These are phyloP conservation scores for Embidobia sp. DNA, from an alignment of 2,888 invertebrate genomes.

Conservation along the genomic window DNA sequence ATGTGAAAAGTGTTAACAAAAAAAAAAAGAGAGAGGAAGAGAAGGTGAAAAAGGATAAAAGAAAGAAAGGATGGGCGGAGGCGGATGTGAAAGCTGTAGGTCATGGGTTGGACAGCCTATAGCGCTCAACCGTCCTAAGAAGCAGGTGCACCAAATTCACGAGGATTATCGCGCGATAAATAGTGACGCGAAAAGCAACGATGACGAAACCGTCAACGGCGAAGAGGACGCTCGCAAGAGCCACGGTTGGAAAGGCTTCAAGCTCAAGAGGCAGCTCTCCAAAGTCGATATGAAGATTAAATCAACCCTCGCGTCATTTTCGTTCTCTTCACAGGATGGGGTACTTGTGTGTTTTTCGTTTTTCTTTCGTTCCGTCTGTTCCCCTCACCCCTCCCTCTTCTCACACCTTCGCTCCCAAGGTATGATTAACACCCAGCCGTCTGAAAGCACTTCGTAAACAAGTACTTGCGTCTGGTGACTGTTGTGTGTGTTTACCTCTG, in stretches of 20 bases:
- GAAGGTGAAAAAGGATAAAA: not conserved
- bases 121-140: slow-evolving; percentile 69
- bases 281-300: slow-evolving; percentile 88
- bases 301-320: slow-evolving; percentile 69
- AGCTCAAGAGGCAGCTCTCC: slow-evolving; percentile 90
- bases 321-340: slow-evolving; percentile 75
- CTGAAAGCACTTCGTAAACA: too few relatives aligned
- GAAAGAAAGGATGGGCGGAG: slow-evolving; percentile 4
- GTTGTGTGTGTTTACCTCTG: not conserved
- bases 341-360: slow-evolving; percentile 75
- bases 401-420: not conserved
- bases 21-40: not conserved
- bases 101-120: slow-evolving; percentile 53
- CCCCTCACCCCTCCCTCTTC: not conserved
- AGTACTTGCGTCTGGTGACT: too few relatives aligned
- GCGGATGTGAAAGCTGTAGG: slow-evolving; percentile 22
- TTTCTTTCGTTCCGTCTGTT: slow-evolving; percentile 4
- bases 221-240: slow-evolving; percentile 73
- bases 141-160: slow-evolving; percentile 66
- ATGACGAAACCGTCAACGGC: slow-evolving; percentile 68
- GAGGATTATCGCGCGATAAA: slow-evolving; percentile 67
- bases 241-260: slow-evolving; percentile 88
- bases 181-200: slow-evolving; percentile 69
- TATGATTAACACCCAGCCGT: too few relatives aligned
- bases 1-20: too few relatives aligned